Base-by-base conservation (phyloP, 1,140 invertebrate species). In the Ceratosolen fusciceps region DNA sequence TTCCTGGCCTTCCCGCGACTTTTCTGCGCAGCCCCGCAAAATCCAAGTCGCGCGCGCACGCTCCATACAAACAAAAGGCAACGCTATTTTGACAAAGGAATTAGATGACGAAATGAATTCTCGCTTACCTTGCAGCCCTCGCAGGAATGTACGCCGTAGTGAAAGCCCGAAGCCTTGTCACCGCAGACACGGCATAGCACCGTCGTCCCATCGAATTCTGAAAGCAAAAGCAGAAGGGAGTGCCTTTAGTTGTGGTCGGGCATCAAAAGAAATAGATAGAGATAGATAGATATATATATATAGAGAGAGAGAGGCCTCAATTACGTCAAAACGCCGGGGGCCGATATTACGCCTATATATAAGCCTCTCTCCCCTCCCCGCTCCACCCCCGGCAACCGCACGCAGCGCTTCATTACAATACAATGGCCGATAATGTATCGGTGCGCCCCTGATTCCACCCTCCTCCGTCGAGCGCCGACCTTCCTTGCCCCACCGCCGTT, bases 121-220 rank as follows among this genome's bases (percentile, higher is more conserved):
- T 39, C 39, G 90, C 94, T 94, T 93, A 99, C 98, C 95, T 99
- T 99, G 92, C 98, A 99, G 86, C 98, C 98, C 92, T 99, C 98
- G 91, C 98, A 99, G 75, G 97, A 98, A 85, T 99, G 98, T 80
- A 99, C 98, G 43, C 98, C 98, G 93, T 99, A 99, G 90, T 99
- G 98, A 90, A 99, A 99, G 37, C 98, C 98, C 72, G 97, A 98
- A 65, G 98, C 98, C 89, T 99, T 99, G 91, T 99, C 98, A 39
- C 98, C 98, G 90, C 98, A 99, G n/a, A 99, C 98, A 85, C 98
- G 95, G 90, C 98, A 99, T 65, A 99, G 91, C 71, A 99, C 97
- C 34, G 97, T 99, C 67, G 98, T 99, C 37, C 98, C 98, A 92
- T 99, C 98, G 89, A 99, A 99, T 94, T 99, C 98, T 99, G 95